A percentile compares a stretch with the other conserved stretches of the same genome.
These are phyloP conservation scores for Drosophila falleni DNA, from an alignment of 2,888 invertebrate species.

Conservation along the genomic window DNA sequence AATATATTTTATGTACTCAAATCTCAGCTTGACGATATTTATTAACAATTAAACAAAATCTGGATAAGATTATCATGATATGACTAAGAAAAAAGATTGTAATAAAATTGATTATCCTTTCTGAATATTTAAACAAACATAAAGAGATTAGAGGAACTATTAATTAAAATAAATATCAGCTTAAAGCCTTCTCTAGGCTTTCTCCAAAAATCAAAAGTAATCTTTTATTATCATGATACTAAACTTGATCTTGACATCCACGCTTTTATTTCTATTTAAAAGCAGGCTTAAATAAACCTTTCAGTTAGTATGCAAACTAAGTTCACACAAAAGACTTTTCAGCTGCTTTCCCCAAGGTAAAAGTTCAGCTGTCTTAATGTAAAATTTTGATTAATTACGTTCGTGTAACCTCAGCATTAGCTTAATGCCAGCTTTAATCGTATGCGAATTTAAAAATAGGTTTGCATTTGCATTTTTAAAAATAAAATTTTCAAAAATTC, in stretches of 20 bases:
- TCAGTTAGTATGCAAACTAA: not conserved
- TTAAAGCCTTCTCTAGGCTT: no score
- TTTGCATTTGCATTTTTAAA: not conserved
- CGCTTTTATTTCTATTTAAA: not conserved
- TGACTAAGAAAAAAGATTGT: no score
- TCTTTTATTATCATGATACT: not conserved
- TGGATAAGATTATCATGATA: no score
- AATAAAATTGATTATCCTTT: no score
- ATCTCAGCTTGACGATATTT: no score
- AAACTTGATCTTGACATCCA: no score
- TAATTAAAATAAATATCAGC: no score
- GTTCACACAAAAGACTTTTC: conserved; percentile 6
- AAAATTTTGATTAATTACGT: conserved; percentile 36
- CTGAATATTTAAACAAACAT: no score
- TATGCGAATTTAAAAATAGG: not conserved
- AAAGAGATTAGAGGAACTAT: no score
- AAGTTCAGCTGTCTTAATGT: conserved; percentile 11
- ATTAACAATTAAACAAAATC: not conserved
- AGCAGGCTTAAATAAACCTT: not conserved
- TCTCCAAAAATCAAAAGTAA: not conserved
- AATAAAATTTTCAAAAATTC: not conserved
- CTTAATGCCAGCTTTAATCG: conserved; percentile 15
- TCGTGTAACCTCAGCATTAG: not conserved
- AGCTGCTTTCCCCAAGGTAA: conserved; percentile 8
- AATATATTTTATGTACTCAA: not conserved